Conservation (phyloP, 2,113 vertebrate species). For the Chloebia gouldiae region DNA sequence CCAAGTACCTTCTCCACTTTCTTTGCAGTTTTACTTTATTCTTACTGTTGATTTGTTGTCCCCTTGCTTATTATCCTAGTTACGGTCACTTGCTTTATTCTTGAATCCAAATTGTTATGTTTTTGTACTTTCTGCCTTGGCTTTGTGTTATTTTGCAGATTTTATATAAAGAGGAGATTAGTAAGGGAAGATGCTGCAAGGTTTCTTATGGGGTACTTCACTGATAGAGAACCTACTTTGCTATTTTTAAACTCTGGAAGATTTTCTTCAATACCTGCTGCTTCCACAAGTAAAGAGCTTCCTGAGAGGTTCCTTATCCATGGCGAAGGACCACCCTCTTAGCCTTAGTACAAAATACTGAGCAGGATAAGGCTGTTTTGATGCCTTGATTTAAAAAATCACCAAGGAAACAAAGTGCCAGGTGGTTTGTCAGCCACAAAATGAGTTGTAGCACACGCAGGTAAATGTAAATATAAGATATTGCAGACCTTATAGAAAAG, state of each 20-base stretch:
- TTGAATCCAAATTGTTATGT: neutral
- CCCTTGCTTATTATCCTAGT: neutral
- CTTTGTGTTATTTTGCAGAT: neutral
- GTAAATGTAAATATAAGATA: neutral
- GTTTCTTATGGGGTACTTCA: neutral
- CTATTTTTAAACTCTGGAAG: neutral
- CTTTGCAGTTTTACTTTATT: neutral
- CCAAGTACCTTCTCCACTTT: neutral
- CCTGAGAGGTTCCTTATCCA: neutral
- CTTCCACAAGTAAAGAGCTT: neutral
- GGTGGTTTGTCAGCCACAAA: neutral
- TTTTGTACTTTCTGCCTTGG: neutral
- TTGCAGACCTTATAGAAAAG: neutral
- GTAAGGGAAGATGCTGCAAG: neutral
- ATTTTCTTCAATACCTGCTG: neutral
- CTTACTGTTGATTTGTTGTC: neutral
- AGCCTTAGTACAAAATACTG: neutral
- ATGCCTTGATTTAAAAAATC: neutral
- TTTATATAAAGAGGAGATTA: neutral
- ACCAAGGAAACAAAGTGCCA: neutral
- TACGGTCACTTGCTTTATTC: fast-evolving
- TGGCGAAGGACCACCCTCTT: neutral
- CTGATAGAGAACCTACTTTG: neutral
- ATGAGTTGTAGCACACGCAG: neutral
- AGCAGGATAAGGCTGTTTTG: neutral